Evolutionary conservation across 64 coral and sea anemone genomes (phyloP), one percentile per base, ranked within the genome.

Genomic region (Porites lutea): DNA sequence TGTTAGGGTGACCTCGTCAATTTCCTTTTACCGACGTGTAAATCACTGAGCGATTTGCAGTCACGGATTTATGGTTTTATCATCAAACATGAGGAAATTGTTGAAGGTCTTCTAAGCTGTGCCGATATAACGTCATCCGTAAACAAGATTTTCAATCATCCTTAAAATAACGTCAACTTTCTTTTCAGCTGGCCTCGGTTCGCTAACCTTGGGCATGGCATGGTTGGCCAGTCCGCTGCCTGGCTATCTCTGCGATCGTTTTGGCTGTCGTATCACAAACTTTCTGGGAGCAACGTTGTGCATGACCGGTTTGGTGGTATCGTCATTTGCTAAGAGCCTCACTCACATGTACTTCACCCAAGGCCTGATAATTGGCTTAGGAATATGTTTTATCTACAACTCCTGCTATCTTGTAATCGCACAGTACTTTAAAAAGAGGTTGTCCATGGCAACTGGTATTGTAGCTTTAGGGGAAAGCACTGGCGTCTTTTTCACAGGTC

Each of bases 151-250:
- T 37, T 37, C 1, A 37, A 37, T 37, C 27, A 37, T 37, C 27
- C 27, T 37, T 37, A 37, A 37, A 37, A 37, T 37, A 37, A 37
- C 27, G 27, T 37, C 27, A 37, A 37, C 27, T 37, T 37, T 52
- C 3, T 90, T 90, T 79, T 2, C 19, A 90, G 88, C 88, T 6
- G 79, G 73, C 75, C 49, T 90, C 12, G 88, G 88, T 23, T 90
- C 88, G 9, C 63, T 90, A 16, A 76, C 88, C 15, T 80, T 90
- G 14, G 46, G 44, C 5, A 43, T 70, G 8, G 65, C 65, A 6
- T 79, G 54, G 45, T 52, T 90, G 0, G 22, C 63, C 46, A 60
- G 81, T 53, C 55, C 81, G 18, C 12, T 84, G 4, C 47, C 61
- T 5, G 59, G 37, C 13, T 45, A 18, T 15, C 23, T 84, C 4